These are phyloP conservation scores for Drosophila pseudoobscura DNA, from an alignment of 1,140 invertebrate genomes.

Conservation along the genomic window DNA sequence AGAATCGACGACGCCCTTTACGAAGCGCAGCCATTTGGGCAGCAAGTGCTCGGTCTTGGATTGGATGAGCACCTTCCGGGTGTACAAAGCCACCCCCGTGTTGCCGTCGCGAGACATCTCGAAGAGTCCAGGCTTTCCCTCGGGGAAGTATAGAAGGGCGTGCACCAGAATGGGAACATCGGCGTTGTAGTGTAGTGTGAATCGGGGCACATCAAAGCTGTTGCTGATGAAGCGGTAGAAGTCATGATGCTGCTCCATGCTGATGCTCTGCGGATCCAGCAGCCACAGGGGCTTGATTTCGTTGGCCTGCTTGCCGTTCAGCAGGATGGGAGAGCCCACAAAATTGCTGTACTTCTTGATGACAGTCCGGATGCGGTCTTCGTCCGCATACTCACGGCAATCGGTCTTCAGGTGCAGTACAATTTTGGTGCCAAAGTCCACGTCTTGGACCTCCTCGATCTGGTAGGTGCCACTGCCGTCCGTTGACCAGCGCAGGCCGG, in stretches of 20 bases:
- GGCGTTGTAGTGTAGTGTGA: slow-evolving; percentile 92
- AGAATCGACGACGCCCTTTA: slow-evolving; percentile 98
- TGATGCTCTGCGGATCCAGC: slow-evolving; percentile 94
- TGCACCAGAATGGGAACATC: slow-evolving; percentile 96
- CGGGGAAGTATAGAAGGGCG: slow-evolving; percentile 96
- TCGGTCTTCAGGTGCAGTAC: slow-evolving; percentile 94
- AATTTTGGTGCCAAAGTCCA: slow-evolving; percentile 96
- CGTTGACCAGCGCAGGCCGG: slow-evolving; percentile 93
- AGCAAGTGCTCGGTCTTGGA: slow-evolving; percentile 94
- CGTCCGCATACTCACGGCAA: slow-evolving; percentile 94
- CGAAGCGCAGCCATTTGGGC: slow-evolving; percentile 96
- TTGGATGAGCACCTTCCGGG: slow-evolving; percentile 94
- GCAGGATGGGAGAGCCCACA: slow-evolving; percentile 94
- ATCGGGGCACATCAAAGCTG: slow-evolving; percentile 92
- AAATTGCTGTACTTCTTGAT: slow-evolving; percentile 99
- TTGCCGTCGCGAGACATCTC: slow-evolving; percentile 93
- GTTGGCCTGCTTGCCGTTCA: slow-evolving; percentile 95
- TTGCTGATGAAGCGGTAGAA: slow-evolving; percentile 95
- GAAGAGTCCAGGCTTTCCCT: slow-evolving; percentile 94
- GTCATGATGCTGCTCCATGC: slow-evolving; percentile 93
- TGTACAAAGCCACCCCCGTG: slow-evolving; percentile 94
- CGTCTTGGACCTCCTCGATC: slow-evolving; percentile 92
- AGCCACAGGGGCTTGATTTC: slow-evolving; percentile 96
- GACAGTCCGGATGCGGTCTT: slow-evolving; percentile 92
- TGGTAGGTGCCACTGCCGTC: slow-evolving; percentile 96